These are phyloP conservation scores for Petrosia ficiformis DNA, from an alignment of 37 sponge, comb jelly and placozoan species.

Conservation along the genomic window DNA sequence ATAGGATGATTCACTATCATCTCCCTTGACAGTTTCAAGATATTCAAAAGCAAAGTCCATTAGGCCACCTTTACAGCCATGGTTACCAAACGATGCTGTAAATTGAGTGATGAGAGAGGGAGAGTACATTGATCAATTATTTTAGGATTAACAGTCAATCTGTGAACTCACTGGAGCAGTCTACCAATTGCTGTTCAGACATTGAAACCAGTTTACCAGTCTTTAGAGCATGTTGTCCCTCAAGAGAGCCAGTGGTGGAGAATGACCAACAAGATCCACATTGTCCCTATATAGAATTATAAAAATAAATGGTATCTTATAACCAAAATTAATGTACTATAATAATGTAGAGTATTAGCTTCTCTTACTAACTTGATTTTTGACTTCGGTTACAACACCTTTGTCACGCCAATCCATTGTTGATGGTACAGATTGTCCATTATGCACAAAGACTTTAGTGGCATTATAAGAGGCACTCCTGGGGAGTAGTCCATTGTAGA, in stretches of 20 bases:
- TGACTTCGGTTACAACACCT: conserved; percentile 63
- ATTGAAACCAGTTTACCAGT: conserved; percentile 56
- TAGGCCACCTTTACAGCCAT: conserved; percentile 96
- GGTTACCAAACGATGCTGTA: conserved; percentile 61
- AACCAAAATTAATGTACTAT: neutral
- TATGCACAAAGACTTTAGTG: neutral
- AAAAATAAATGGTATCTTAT: neutral
- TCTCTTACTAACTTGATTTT: conserved; percentile 60
- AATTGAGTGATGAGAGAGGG: neutral
- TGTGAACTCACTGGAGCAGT: conserved; percentile 85
- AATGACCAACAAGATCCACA: conserved; percentile 98
- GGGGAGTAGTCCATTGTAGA: conserved; percentile 47
- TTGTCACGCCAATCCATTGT: conserved; percentile 73
- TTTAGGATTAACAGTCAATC: too few relatives aligned
- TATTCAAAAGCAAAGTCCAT: conserved; percentile 90
- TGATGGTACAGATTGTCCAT: conserved; percentile 12
- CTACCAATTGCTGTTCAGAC: conserved; percentile 94
- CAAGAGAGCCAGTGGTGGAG: conserved; percentile 88
- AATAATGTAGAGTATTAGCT: neutral
- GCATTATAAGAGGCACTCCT: neutral
- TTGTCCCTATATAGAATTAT: conserved; percentile 39
- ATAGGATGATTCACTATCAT: conserved; percentile 85
- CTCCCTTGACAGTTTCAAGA: conserved; percentile 68
- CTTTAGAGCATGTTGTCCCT: conserved; percentile 63
- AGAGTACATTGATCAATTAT: too few relatives aligned